Percentiles rank a stretch among this genome's conserved stretches.
phyloP scores from a whole-genome alignment of 1,140 invertebrate genomes.

The Vollenhovia emeryi region DNA sequence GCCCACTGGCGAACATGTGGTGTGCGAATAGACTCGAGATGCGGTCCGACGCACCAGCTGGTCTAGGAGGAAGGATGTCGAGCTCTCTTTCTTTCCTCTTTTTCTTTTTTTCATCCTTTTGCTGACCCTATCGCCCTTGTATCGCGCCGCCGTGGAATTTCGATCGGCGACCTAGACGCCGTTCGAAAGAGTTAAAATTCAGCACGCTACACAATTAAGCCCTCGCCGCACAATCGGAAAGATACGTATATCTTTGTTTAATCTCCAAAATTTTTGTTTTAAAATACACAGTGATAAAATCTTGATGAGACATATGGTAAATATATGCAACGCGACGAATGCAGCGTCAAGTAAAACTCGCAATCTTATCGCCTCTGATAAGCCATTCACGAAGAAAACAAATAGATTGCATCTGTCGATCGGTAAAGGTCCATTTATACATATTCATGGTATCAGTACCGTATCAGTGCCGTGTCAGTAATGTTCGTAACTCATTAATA shows the following conservation, averaged over 20 bases:
- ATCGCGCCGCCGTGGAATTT: conserved; percentile 47
- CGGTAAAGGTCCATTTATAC: no score
- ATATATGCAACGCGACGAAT: neutral
- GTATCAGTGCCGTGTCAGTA: no score
- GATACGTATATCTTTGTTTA: neutral
- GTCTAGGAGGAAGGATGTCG: conserved; percentile 75
- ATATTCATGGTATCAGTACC: no score
- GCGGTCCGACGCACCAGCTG: conserved; percentile 74
- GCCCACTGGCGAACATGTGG: conserved; percentile 76
- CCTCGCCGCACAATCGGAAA: neutral
- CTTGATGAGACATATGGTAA: neutral
- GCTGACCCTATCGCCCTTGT: conserved; percentile 39
- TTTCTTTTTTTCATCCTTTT: conserved; percentile 60
- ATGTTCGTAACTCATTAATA: no score
- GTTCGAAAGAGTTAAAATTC: conserved; percentile 52
- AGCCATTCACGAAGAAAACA: neutral
- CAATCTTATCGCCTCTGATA: neutral
- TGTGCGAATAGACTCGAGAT: conserved; percentile 76
- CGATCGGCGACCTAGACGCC: neutral
- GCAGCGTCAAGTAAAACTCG: neutral
- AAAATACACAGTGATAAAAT: neutral
- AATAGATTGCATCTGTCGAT: neutral
- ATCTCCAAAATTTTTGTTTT: neutral
- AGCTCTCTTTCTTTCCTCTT: conserved; percentile 61
- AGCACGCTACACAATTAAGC: neutral